Conservation (phyloP, 2,113 vertebrate species). For the Lampris incognitus region DNA sequence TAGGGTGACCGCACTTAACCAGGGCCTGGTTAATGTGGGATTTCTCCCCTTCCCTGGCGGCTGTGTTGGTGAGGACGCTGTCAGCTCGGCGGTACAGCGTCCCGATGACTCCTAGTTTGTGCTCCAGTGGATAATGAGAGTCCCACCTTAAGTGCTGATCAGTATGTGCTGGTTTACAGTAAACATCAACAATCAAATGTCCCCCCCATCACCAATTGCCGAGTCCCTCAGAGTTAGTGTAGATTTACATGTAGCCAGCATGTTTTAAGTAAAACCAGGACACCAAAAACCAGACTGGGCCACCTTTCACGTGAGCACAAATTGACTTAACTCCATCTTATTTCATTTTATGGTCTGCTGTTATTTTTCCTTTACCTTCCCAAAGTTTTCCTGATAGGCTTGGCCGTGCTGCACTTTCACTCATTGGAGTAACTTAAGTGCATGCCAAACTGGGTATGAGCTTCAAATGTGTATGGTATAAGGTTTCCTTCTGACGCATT, state of each 20-base stretch:
- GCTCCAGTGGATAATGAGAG: too few species aligned
- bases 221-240: neutral
- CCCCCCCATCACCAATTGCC: too few species aligned
- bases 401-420: constrained; percentile 2
- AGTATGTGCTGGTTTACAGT: too few species aligned
- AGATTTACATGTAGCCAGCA: neutral
- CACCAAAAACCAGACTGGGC: constrained; percentile 1
- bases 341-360: constrained; percentile 14
- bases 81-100: too few species aligned
- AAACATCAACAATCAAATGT: too few species aligned
- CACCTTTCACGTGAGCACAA: neutral
- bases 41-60: too few species aligned
- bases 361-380: neutral
- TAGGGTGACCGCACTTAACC: too few species aligned
- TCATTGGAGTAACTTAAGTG: neutral
- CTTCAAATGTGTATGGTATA: constrained; percentile 36
- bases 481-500: constrained; percentile 4
- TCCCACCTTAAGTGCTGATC: too few species aligned
- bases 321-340: neutral
- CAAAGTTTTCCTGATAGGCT: neutral
- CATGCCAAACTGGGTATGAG: neutral
- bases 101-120: too few species aligned
- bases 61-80: too few species aligned
- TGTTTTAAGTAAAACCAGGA: constrained; percentile 4
- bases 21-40: too few species aligned